Evolutionary conservation across 2,113 vertebrate species (phyloP).

Genomic region (Stegostoma tigrinum): DNA sequence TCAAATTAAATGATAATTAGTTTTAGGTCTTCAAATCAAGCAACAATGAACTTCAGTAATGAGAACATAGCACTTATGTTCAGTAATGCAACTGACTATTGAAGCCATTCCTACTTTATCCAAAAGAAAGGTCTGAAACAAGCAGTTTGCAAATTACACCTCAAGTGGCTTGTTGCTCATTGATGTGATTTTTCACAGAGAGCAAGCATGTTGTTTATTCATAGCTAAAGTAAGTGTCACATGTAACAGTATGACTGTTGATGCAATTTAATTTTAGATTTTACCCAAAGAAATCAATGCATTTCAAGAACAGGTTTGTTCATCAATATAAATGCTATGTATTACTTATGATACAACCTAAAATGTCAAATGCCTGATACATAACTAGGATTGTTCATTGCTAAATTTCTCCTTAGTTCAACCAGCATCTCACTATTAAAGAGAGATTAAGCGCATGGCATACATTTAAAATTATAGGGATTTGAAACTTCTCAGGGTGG

Average conservation of each 20-base stretch:
- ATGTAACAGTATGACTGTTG: background rate
- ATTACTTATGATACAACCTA: background rate
- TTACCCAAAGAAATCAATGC: background rate
- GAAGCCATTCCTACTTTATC: background rate
- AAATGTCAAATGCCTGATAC: background rate
- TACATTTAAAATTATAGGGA: slow-evolving; percentile 20
- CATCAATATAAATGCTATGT: background rate
- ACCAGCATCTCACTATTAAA: background rate
- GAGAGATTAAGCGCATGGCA: background rate
- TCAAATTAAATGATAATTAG: background rate
- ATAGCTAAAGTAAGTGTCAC: background rate
- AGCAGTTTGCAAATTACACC: background rate
- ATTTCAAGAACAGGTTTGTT: background rate
- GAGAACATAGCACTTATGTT: background rate
- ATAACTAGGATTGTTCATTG: background rate
- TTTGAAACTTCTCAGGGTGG: background rate
- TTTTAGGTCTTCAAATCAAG: background rate
- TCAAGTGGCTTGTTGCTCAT: background rate
- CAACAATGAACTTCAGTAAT: background rate
- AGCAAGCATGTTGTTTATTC: background rate
- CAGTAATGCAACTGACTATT: background rate
- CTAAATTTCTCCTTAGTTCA: background rate
- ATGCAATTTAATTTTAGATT: background rate
- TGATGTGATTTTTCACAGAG: background rate
- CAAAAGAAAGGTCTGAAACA: background rate